These are phyloP conservation scores for Sclerodermus sp. DNA, from an alignment of 2,888 invertebrate genomes.

Conservation along the genomic window DNA sequence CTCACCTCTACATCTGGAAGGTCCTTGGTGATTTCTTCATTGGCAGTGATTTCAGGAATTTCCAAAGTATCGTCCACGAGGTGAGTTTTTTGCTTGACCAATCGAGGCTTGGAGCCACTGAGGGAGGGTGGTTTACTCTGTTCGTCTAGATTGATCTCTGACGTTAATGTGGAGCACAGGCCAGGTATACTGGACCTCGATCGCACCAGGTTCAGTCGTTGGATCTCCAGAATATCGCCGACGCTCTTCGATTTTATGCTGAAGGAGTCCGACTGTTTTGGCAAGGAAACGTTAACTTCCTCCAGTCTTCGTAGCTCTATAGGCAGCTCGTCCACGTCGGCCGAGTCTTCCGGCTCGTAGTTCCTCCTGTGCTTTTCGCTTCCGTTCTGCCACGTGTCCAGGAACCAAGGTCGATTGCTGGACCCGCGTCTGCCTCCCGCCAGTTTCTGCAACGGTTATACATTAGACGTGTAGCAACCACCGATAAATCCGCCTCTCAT, in stretches of 20 bases:
- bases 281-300: constrained; percentile 59
- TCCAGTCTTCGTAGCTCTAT: constrained; percentile 85
- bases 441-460: constrained; percentile 70
- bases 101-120: constrained; percentile 64
- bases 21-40: constrained; percentile 60
- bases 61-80: constrained; percentile 65
- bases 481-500: too few species aligned
- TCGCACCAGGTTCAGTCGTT: constrained; percentile 68
- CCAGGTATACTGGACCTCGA: constrained; percentile 78
- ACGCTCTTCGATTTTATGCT: constrained; percentile 81
- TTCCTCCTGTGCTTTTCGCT: constrained; percentile 44
- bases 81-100: constrained; percentile 85
- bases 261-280: constrained; percentile 51
- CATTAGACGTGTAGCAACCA: too few species aligned
- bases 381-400: constrained; percentile 73
- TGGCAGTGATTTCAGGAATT: constrained; percentile 60
- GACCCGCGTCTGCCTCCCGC: constrained; percentile 70
- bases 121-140: constrained; percentile 31
- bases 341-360: constrained; percentile 59
- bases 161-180: constrained; percentile 53
- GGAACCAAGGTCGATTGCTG: constrained; percentile 71
- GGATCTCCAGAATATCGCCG: constrained; percentile 78
- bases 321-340: constrained; percentile 75
- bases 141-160: constrained; percentile 38
- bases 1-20: constrained; percentile 64